These are phyloP conservation scores for Copidosoma aretas DNA, from an alignment of 2,888 invertebrate genomes.

Conservation along the genomic window DNA sequence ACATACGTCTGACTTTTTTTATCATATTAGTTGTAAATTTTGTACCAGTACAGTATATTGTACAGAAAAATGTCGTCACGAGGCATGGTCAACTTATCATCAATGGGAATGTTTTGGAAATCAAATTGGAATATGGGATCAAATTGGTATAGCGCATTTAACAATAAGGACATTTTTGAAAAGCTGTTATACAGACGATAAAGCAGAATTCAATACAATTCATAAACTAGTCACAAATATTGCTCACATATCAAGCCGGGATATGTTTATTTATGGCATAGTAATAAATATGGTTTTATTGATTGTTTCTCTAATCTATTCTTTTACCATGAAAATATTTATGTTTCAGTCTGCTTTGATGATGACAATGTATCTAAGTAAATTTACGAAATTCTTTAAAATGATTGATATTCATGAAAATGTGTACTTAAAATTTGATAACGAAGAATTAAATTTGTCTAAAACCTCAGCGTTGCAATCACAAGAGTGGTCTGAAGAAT, in stretches of 20 bases:
- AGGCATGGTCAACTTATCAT: conserved; percentile 69
- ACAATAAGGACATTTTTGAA: conserved; percentile 75
- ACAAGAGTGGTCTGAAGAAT: conserved; percentile 45
- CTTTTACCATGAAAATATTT: conserved; percentile 12
- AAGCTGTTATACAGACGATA: conserved; percentile 58
- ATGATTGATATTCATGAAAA: conserved; percentile 60
- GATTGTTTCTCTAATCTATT: not conserved
- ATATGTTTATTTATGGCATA: conserved; percentile 75
- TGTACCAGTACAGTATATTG: conserved; percentile 78
- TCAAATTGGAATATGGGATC: conserved; percentile 69
- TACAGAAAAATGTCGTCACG: conserved; percentile 68
- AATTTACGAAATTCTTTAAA: conserved; percentile 71
- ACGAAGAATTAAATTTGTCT: conserved; percentile 45
- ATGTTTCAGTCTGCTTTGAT: conserved; percentile 71
- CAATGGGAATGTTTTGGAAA: conserved; percentile 76
- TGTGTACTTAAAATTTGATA: conserved; percentile 49
- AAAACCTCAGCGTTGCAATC: conserved; percentile 26
- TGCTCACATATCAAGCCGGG: conserved; percentile 70
- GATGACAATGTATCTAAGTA: conserved; percentile 71
- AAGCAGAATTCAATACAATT: conserved; percentile 69
- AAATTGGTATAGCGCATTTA: conserved; percentile 80
- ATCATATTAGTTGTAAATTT: conserved; percentile 67
- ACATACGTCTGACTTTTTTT: conserved; percentile 37
- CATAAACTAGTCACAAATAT: conserved; percentile 78
- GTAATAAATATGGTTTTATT: conserved; percentile 61